A percentile compares a stretch with the other conserved stretches of the same genome.
These are phyloP conservation scores for Villa cingulata DNA, from an alignment of 2,888 invertebrate genomes.

Conservation along the genomic window DNA sequence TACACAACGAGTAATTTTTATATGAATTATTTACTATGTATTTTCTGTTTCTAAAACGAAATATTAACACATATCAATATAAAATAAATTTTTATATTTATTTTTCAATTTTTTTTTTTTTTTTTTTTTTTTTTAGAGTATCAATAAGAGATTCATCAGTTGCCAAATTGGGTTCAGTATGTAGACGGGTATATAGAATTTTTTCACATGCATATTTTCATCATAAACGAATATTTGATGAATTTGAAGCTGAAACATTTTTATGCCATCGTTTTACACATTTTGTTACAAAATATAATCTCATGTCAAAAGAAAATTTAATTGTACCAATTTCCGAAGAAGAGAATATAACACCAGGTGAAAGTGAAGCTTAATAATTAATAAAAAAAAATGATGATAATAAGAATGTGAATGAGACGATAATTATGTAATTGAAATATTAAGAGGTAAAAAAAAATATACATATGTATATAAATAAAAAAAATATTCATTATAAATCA, in stretches of 20 bases:
- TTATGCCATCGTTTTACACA: conserved; percentile 92
- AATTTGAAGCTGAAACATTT: conserved; percentile 93
- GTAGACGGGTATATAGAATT: conserved; percentile 95
- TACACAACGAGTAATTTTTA: no score
- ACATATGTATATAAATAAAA: no score
- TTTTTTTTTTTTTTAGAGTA: conserved; percentile 51
- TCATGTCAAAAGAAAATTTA: conserved; percentile 96
- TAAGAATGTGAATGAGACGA: no score
- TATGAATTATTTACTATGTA: no score
- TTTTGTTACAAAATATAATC: conserved; percentile 95
- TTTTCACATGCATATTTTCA: conserved; percentile 99
- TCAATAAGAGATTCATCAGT: conserved; percentile 99
- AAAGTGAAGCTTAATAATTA: conserved; percentile 39
- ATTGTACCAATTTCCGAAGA: conserved; percentile 93
- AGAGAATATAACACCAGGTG: conserved; percentile 42
- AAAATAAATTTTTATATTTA: not conserved
- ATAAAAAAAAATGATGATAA: not conserved
- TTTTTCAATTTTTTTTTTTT: no score
- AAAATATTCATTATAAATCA: no score
- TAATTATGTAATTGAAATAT: no score
- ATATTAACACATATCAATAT: no score
- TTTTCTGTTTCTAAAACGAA: no score
- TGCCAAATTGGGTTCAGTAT: conserved; percentile 95
- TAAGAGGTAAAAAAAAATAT: no score
- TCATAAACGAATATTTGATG: conserved; percentile 91